Evolutionary conservation across 2,113 vertebrate species (phyloP).

Genomic region (Chlamydotis undulata): DNA sequence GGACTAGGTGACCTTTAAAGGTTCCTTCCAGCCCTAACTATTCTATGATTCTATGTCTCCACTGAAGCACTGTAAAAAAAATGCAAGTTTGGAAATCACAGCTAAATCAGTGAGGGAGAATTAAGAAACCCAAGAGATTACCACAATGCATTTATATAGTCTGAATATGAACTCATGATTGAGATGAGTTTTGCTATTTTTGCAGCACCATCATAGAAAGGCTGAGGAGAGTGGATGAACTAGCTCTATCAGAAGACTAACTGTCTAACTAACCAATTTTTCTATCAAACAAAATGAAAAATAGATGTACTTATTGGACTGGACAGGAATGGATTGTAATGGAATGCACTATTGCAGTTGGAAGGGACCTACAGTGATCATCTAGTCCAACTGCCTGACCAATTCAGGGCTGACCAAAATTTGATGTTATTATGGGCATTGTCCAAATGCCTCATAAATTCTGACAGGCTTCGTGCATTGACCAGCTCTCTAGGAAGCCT

Average conservation of each 20-base stretch:
- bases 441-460: background rate
- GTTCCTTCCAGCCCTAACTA: too few relatives aligned
- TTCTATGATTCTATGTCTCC: background rate
- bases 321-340: background rate
- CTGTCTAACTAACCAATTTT: background rate
- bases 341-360: background rate
- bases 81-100: background rate
- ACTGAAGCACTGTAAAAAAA: background rate
- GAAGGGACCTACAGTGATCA: background rate
- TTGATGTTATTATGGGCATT: background rate
- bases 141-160: background rate
- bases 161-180: background rate
- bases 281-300: background rate
- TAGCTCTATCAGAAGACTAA: background rate
- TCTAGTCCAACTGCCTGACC: background rate
- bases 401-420: background rate
- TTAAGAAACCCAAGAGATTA: background rate
- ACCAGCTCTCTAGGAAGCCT: background rate
- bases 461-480: background rate
- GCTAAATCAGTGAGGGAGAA: background rate
- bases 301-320: too few relatives aligned
- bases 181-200: background rate
- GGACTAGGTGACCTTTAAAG: too few relatives aligned
- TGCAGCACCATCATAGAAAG: background rate
- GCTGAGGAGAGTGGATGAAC: background rate